Conservation (phyloP, 1,140 invertebrate species). For the Drosophila parvula region DNA sequence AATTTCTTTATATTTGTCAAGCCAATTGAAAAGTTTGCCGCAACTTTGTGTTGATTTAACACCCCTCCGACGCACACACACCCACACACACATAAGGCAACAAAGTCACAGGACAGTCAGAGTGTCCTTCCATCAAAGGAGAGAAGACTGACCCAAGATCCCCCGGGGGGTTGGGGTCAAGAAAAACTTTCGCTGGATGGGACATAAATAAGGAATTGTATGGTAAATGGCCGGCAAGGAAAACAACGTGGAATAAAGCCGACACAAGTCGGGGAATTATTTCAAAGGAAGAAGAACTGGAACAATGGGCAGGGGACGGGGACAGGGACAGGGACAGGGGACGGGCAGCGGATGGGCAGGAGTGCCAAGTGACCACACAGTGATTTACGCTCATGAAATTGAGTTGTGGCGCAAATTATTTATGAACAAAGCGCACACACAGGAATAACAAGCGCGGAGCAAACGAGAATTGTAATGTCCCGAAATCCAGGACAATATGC, state of each 20-base stretch:
- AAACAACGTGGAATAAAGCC: constrained; percentile 52
- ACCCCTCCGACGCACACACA: constrained; percentile 30
- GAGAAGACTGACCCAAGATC: constrained; percentile 29
- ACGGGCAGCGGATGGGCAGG: not conserved
- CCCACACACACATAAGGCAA: constrained; percentile 30
- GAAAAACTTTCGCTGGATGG: constrained; percentile 51
- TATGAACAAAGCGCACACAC: constrained; percentile 79
- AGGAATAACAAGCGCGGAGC: constrained; percentile 68
- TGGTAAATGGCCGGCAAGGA: constrained; percentile 68
- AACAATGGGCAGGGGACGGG: constrained; percentile 44
- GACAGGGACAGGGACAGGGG: constrained; percentile 60
- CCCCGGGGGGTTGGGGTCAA: constrained; percentile 4
- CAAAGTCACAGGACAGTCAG: constrained; percentile 34
- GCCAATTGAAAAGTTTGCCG: constrained; percentile 74
- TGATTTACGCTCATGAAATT: constrained; percentile 82
- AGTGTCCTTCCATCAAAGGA: constrained; percentile 40
- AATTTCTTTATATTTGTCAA: constrained; percentile 79
- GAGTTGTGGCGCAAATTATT: constrained; percentile 81
- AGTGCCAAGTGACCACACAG: constrained; percentile 71
- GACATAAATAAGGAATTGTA: constrained; percentile 75
- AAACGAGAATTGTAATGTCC: constrained; percentile 62
- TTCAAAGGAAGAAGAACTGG: constrained; percentile 57
- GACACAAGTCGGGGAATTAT: constrained; percentile 70
- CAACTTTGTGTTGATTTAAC: constrained; percentile 79
- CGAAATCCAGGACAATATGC: constrained; percentile 47